Percentiles rank a stretch among this genome's conserved stretches.
phyloP scores from a whole-genome alignment of 2,797 vertebrate genomes.

The Tarsius wallacei region DNA sequence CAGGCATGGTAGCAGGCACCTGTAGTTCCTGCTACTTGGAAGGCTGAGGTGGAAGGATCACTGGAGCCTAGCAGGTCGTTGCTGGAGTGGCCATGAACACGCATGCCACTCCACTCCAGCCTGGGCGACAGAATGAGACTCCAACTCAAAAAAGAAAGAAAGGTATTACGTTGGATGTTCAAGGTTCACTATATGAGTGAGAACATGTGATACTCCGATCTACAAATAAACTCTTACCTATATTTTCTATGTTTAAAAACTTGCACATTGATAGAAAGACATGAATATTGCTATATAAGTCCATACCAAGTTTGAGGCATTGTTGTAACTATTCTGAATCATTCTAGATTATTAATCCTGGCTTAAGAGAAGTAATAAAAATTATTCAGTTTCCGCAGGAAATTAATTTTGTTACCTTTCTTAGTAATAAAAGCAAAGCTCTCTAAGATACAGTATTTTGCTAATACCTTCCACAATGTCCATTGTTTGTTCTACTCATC shows the following conservation, averaged over 20 bases:
- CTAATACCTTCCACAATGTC: slow-evolving; percentile 49
- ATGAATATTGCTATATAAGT: slow-evolving; percentile 59
- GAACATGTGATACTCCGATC: too few relatives aligned
- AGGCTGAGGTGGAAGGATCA: too few relatives aligned
- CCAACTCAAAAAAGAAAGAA: too few relatives aligned
- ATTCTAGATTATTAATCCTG: slow-evolving; percentile 77
- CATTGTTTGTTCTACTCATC: slow-evolving; percentile 58
- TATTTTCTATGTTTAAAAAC: slow-evolving; percentile 71
- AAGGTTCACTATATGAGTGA: too few relatives aligned
- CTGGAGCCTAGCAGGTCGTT: too few relatives aligned
- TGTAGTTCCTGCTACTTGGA: too few relatives aligned
- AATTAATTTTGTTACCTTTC: slow-evolving; percentile 77
- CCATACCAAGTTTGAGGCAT: slow-evolving; percentile 37
- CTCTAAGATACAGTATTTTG: slow-evolving; percentile 50
- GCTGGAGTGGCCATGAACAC: too few relatives aligned
- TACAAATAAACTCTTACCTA: not conserved
- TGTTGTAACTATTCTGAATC: slow-evolving; percentile 68
- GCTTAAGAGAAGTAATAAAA: slow-evolving; percentile 75
- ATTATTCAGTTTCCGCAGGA: slow-evolving; percentile 52
- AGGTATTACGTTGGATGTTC: too few relatives aligned
- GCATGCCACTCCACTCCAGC: too few relatives aligned
- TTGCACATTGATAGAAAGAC: slow-evolving; percentile 36
- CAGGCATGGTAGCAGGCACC: too few relatives aligned
- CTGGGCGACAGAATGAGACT: too few relatives aligned
- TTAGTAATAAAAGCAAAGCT: slow-evolving; percentile 72